Evolutionary conservation across 1,140 invertebrate genomes (phyloP).

Genomic region (Drosophila burlai): DNA sequence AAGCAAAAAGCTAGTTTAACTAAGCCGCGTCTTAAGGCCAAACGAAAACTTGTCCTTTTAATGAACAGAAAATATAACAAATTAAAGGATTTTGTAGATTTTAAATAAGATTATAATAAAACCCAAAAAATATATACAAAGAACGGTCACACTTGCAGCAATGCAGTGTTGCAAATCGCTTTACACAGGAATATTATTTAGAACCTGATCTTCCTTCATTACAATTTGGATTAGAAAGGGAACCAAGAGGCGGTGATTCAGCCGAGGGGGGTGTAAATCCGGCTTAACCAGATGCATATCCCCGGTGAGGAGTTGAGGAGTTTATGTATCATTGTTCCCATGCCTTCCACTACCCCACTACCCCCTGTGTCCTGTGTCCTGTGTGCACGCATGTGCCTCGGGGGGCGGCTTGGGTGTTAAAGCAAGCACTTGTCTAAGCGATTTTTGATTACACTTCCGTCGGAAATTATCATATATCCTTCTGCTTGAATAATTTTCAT

Average conservation of each 20-base stretch:
- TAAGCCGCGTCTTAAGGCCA: too few species aligned
- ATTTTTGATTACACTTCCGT: slow-evolving; percentile 85
- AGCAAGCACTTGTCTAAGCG: slow-evolving; percentile 77
- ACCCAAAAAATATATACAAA: too few species aligned
- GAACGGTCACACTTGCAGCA: too few species aligned
- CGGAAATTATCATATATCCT: slow-evolving; percentile 86
- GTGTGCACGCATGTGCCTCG: neutral
- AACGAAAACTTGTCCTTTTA: too few species aligned
- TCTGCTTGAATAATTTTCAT: slow-evolving; percentile 85
- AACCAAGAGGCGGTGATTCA: too few species aligned
- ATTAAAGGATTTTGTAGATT: too few species aligned
- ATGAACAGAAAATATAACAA: too few species aligned
- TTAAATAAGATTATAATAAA: too few species aligned
- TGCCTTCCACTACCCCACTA: neutral
- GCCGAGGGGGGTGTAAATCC: neutral
- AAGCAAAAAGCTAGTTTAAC: too few species aligned
- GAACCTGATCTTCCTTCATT: neutral
- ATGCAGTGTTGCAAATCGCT: too few species aligned
- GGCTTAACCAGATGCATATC: slow-evolving; percentile 5
- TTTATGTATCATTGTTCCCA: slow-evolving; percentile 12
- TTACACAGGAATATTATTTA: neutral
- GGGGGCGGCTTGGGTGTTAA: neutral
- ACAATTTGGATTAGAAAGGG: too few species aligned
- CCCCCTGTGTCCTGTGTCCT: neutral
- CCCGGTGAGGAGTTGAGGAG: neutral